Conservation (phyloP, 2,888 invertebrate genomes). For the Dorcus hopei region DNA sequence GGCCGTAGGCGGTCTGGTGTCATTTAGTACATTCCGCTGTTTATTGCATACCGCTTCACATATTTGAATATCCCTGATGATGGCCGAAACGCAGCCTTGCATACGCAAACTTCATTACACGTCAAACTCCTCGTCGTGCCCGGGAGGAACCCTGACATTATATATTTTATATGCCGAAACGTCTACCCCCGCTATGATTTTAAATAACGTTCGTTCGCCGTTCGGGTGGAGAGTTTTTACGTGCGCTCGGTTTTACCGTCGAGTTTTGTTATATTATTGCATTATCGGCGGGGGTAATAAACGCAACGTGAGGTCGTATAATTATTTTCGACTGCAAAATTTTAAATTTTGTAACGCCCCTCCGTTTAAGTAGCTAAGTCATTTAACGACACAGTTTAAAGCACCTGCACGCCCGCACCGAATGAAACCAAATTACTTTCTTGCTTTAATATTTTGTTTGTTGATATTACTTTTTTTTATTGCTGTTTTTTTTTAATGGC, state of each 20-base stretch:
- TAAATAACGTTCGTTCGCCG: not conserved
- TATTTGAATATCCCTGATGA: constrained; percentile 30
- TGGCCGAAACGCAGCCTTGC: constrained; percentile 33
- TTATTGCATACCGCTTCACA: constrained; percentile 29
- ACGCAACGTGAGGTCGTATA: not conserved
- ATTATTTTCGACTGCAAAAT: not conserved
- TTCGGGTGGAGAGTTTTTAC: not conserved
- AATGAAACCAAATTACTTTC: too few relatives aligned
- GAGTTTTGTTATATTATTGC: not conserved
- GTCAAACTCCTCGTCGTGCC: not conserved
- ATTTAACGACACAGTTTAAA: too few relatives aligned
- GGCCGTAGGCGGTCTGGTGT: constrained; percentile 9
- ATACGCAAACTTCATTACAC: constrained; percentile 36
- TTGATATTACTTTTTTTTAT: too few relatives aligned
- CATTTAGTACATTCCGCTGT: constrained; percentile 27
- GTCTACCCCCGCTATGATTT: not conserved
- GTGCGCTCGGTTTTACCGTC: not conserved
- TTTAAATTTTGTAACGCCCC: too few relatives aligned
- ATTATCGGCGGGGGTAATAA: not conserved
- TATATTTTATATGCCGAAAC: not conserved
- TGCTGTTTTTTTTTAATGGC: too few relatives aligned
- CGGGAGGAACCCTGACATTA: not conserved
- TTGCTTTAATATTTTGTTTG: too few relatives aligned
- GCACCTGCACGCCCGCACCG: too few relatives aligned
- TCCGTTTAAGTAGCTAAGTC: too few relatives aligned